Conservation (phyloP, 2,113 vertebrate species). For the Lepisosteus oculatus region DNA sequence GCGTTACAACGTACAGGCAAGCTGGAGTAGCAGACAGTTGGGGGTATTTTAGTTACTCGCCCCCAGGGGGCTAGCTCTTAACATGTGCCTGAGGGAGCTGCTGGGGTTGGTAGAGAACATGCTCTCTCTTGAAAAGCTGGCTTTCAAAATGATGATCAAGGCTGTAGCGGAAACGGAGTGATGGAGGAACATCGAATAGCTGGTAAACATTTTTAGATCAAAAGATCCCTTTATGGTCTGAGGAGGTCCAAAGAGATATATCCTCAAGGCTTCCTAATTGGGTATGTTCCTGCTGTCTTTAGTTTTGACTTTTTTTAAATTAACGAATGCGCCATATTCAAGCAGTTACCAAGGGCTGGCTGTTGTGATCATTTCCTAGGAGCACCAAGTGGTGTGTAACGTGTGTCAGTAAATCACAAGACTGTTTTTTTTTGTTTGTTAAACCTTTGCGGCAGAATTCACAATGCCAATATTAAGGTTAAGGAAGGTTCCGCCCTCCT, state of each 20-base stretch:
- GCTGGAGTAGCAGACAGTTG: too few species aligned
- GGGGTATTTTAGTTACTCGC: too few species aligned
- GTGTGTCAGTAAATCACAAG: background rate
- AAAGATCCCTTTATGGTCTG: background rate
- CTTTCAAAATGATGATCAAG: too few species aligned
- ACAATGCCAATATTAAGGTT: background rate
- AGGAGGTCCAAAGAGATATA: background rate
- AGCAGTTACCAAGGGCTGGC: background rate
- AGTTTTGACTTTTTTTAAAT: background rate
- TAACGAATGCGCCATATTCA: background rate
- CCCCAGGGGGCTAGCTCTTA: too few species aligned
- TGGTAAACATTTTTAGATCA: slow-evolving; percentile 14
- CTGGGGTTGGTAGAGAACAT: too few species aligned
- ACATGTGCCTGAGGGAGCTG: too few species aligned
- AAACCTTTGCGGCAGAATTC: background rate
- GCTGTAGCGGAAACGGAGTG: background rate
- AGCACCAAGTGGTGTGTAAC: background rate
- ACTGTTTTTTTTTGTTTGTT: background rate
- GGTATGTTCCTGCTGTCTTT: background rate
- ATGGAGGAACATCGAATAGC: background rate
- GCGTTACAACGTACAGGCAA: too few species aligned
- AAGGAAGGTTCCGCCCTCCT: background rate
- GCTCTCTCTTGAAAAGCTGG: too few species aligned
- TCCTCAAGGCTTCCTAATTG: background rate
- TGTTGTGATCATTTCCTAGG: background rate